Base-by-base conservation (phyloP, 2,888 invertebrate genomes). In the Ethmia dodecea region DNA sequence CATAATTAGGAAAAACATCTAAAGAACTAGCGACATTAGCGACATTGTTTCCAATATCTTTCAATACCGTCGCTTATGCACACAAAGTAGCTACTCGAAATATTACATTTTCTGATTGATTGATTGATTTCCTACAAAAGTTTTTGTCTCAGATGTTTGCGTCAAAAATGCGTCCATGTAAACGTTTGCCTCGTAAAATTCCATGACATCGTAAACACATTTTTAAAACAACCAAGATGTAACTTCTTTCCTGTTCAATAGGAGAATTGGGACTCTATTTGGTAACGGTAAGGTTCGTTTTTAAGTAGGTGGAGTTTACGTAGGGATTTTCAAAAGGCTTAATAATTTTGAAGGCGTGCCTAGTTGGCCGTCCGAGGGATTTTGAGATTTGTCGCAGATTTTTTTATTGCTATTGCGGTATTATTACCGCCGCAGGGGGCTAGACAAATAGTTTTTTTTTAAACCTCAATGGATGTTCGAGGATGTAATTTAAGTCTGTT, bases 311-410 rank as follows among this genome's bases (percentile, higher is more conserved):
- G 22, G 3, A 5, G 6, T 38, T 15, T 27, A 36, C 32, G 52
- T 50, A 52, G 54, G 43, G 48, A 48, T 49, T 52, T 55, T 49
- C 49, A 69, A 74, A 74, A 74, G 70, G 77, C 70, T 80, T 81
- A 81, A 72, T 73, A 70, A 81, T 80, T 80, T 81, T 60, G 68
- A 74, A 78, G 74, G 76, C 84, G 83, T 86, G 83, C 78, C 69
- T 76, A 73, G 79, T 78, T 83, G 79, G 65, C 61, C 57, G 75
- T 67, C 61, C 60, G 52, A 42, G 61, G 81, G 83, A 81, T 84
- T 80, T 76, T 54, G 63, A 69, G 77, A 78, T 79, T 80, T 74
- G 74, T 70, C 59, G 64, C 45, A 53, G 68, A 66, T 71, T 81
- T 83, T 64, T 81, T 80, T 81, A 80, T 79, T 73, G 73, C 58